Conservation (phyloP, 2,797 vertebrate genomes). For the Propithecus perrieri region DNA sequence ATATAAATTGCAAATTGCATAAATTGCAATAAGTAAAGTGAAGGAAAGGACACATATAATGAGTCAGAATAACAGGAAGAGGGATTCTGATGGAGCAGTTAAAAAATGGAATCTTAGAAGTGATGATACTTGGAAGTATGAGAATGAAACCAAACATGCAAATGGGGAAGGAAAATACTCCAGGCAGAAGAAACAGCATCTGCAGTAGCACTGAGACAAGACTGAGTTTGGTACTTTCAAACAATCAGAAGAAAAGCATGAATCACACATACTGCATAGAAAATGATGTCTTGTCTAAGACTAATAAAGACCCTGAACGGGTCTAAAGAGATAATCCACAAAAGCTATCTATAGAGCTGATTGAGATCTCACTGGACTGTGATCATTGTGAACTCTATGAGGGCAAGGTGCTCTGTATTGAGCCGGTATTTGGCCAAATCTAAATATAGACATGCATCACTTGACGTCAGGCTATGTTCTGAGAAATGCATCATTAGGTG, state of each 20-base stretch:
- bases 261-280: neutral
- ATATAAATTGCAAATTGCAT: too few relatives aligned
- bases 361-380: neutral
- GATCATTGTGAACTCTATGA: neutral
- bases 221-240: neutral
- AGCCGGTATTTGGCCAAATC: neutral
- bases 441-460: neutral
- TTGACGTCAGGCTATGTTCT: neutral
- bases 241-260: constrained; percentile 5
- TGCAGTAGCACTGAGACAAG: neutral
- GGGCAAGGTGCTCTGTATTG: neutral
- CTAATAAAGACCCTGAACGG: neutral
- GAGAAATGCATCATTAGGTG: neutral
- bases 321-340: neutral
- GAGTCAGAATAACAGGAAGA: neutral
- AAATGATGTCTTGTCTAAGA: neutral
- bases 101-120: neutral
- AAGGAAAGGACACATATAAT: neutral
- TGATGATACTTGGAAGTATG: neutral
- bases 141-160: neutral
- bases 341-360: neutral
- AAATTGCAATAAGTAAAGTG: neutral
- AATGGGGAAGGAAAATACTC: neutral
- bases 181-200: neutral
- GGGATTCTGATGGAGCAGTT: neutral